Conservation (phyloP, 2,888 invertebrate genomes). For the Eudemis profundana region DNA sequence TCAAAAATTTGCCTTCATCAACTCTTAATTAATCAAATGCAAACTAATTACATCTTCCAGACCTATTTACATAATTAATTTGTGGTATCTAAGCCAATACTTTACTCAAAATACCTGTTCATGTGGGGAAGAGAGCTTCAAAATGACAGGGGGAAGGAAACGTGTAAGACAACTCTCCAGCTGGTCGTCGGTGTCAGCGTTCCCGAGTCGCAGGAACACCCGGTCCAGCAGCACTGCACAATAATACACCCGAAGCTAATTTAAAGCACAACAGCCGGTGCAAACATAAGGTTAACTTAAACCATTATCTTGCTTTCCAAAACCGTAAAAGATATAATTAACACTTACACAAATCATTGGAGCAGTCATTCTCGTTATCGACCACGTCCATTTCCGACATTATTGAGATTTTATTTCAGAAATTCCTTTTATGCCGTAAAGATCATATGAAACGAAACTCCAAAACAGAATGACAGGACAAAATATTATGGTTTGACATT, state of each 20-base stretch:
- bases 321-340: conserved; percentile 34
- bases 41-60: too few species aligned
- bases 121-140: conserved; percentile 95
- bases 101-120: conserved; percentile 87
- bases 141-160: conserved; percentile 94
- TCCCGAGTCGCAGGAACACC: conserved; percentile 94
- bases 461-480: conserved; percentile 58
- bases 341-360: conserved; percentile 76
- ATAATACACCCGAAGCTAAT: conserved; percentile 7
- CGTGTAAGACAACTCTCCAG: conserved; percentile 91
- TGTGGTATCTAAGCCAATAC: not conserved
- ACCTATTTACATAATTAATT: not conserved
- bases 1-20: too few species aligned
- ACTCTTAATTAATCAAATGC: too few species aligned
- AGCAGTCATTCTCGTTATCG: conserved; percentile 71
- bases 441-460: conserved; percentile 35
- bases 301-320: not conserved
- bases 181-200: conserved; percentile 95
- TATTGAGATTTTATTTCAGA: conserved; percentile 50
- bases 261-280: conserved; percentile 44
- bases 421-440: conserved; percentile 45
- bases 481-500: conserved; percentile 40
- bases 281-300: conserved; percentile 38
- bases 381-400: conserved; percentile 82
- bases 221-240: conserved; percentile 92